Conservation (phyloP, 2,113 vertebrate species). For the Progne subis region DNA sequence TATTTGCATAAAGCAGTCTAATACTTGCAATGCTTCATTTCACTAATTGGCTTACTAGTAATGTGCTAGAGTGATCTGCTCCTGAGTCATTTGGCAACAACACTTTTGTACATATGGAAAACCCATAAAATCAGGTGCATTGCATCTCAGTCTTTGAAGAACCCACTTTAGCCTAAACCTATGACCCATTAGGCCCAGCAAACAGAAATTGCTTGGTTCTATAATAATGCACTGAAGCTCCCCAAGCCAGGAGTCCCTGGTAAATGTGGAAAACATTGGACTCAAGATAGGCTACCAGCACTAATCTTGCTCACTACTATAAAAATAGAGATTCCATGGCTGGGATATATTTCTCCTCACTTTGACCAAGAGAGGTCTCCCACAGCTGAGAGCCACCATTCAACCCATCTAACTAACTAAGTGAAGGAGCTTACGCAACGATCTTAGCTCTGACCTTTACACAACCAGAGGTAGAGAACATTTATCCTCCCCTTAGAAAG, state of each 20-base stretch:
- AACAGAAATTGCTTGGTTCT: neutral
- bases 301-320: neutral
- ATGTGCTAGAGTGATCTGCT: neutral
- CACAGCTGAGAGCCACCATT: neutral
- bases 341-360: neutral
- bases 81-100: neutral
- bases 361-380: neutral
- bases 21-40: constrained; percentile 12
- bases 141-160: neutral
- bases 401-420: neutral
- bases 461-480: neutral
- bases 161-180: neutral
- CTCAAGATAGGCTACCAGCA: neutral
- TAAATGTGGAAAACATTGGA: neutral
- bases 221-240: neutral
- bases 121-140: neutral
- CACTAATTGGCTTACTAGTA: constrained; percentile 5
- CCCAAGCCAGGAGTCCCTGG: neutral
- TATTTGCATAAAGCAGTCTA: neutral
- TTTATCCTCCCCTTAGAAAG: neutral
- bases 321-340: neutral
- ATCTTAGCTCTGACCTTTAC: neutral
- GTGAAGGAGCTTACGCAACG: rapidly evolving
- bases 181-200: neutral
- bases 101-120: neutral